phyloP scores from a whole-genome alignment of 2,888 invertebrate genomes.

The Spilosoma lubricipeda region DNA sequence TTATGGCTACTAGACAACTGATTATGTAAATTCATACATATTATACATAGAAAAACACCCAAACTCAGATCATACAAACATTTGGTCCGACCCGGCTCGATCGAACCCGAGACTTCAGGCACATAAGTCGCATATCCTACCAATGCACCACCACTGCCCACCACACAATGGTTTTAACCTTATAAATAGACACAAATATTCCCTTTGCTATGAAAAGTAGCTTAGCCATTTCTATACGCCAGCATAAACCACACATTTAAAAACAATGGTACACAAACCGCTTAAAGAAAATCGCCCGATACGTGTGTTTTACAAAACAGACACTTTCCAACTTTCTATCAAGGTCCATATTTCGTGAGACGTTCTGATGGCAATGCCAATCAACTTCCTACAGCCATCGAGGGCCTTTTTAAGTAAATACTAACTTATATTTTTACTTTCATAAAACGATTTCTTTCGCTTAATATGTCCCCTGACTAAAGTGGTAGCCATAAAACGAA shows the following conservation, averaged over 20 bases:
- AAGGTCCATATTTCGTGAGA: background rate
- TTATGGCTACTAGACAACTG: too few relatives aligned
- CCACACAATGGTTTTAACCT: background rate
- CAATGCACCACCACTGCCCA: too few relatives aligned
- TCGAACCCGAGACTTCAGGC: too few relatives aligned
- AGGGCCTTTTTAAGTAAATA: background rate
- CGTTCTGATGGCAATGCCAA: background rate
- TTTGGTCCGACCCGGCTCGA: too few relatives aligned
- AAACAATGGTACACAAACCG: constrained; percentile 35
- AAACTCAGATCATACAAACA: too few relatives aligned
- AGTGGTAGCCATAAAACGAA: background rate
- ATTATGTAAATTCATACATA: too few relatives aligned
- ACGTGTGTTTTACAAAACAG: constrained; percentile 32
- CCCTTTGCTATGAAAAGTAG: background rate
- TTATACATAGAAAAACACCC: too few relatives aligned
- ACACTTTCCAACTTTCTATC: constrained; percentile 46
- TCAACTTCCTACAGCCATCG: background rate
- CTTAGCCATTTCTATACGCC: constrained; percentile 18
- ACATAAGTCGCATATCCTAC: too few relatives aligned
- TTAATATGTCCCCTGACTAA: background rate
- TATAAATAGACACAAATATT: background rate
- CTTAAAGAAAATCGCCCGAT: constrained; percentile 25
- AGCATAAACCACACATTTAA: constrained; percentile 21
- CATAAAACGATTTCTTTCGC: background rate
- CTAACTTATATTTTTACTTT: background rate